A percentile compares a stretch with the other conserved stretches of the same genome.
phyloP scores from a whole-genome alignment of 1,140 invertebrate genomes.

The Fopius arisanus region DNA sequence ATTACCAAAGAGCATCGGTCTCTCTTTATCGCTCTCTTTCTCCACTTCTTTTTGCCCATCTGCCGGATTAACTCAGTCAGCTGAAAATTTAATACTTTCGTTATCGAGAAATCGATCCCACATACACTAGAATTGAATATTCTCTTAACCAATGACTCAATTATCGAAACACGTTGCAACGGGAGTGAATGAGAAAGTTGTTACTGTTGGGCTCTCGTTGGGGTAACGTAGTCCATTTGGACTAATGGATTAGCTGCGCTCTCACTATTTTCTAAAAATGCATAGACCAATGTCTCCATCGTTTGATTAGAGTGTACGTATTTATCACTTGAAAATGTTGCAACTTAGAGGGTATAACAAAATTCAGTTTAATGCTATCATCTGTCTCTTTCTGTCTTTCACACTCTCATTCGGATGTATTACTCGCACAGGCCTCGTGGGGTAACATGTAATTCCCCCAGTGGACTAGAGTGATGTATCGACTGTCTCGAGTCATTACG shows the following conservation, averaged over 20 bases:
- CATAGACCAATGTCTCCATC: neutral
- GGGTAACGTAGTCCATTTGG: neutral
- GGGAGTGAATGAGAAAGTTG: neutral
- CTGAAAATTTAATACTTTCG: neutral
- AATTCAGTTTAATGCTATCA: neutral
- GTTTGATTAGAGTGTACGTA: neutral
- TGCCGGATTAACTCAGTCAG: neutral
- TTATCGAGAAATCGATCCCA: neutral
- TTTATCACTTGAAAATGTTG: neutral
- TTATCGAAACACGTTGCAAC: neutral
- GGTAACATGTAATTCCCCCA: neutral
- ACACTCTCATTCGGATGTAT: neutral
- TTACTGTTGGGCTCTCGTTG: neutral
- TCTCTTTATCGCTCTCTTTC: neutral
- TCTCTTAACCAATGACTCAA: slow-evolving; percentile 1
- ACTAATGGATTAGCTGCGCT: neutral
- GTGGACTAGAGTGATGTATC: slow-evolving; percentile 12
- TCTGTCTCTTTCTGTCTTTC: neutral
- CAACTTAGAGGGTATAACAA: neutral
- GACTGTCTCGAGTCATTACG: slow-evolving; percentile 18
- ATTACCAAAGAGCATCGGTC: neutral
- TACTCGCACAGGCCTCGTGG: neutral
- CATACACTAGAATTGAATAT: neutral
- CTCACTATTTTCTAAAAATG: neutral
- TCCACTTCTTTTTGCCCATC: neutral